Base-by-base conservation (phyloP, 2,888 invertebrate species). In the Caenorhabditis doughertyi region DNA sequence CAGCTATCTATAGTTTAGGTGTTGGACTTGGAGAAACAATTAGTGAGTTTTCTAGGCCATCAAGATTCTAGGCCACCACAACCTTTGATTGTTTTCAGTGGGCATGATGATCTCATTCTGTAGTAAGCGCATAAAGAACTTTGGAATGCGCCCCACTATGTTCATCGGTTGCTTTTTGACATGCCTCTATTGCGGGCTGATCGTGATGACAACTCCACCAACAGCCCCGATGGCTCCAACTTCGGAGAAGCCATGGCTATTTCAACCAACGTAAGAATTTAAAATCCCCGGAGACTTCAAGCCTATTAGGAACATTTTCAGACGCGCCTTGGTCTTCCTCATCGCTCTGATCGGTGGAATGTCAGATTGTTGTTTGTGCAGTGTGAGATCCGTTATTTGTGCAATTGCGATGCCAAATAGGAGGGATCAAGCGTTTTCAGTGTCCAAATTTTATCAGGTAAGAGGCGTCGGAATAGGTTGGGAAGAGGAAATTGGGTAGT, bases 381-480 rank as follows among this genome's bases (percentile, higher is more conserved):
- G 80, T 47, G 83, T 84, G 2, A 64, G 87, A 29, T 72, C 77
- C 0, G 83, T 85, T 0, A 84, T 86, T 35, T 85, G 85, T 44
- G 88, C 88, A 9, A 53, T 85, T 0, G 83, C 82, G 0, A 68
- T 88, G 77, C 88, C 88, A 16, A 67, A 64, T 3, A 77, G 84
- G 55, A 64, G 86, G 47, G 84, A 84, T 25, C 83, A 86, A 70
- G 84, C 85, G 3, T 88, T 86, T 55, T 86, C 85, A 11, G 84
- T 88, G 8, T 86, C 88, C 18, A 88, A 88, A 51, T 86, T 88
- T 70, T 88, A 85, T 58, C 87, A 82, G 81, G 86, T 83, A 58
- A 13, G 58, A 3, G 5, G 16, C 35, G 7, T 27, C 16, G 3
- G 32, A 32, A 9, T 7, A 32, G 9, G 4, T 9, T 7, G 32